Conservation (phyloP, 2,113 vertebrate genomes). For the crab-eating macaque (Macaca fascicularis) region DNA sequence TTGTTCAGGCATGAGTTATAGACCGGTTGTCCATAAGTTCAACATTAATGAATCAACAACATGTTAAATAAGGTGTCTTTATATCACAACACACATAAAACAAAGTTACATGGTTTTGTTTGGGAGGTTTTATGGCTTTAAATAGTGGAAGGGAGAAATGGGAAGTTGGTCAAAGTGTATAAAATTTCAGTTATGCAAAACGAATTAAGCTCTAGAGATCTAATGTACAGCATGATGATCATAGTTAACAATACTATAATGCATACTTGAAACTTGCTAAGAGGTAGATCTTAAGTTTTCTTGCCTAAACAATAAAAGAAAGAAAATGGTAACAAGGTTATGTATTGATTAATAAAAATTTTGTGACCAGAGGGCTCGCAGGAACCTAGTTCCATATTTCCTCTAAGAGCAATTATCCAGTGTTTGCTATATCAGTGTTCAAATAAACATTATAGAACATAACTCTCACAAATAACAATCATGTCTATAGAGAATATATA, state of each 20-base stretch:
- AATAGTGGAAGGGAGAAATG: neutral
- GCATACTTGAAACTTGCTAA: neutral
- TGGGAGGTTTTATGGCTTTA: neutral
- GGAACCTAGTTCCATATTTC: neutral
- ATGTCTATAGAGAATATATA: neutral
- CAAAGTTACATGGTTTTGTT: neutral
- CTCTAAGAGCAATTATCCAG: neutral
- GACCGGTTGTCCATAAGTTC: neutral
- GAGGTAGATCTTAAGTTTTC: neutral
- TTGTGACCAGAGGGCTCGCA: neutral
- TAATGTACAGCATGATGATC: neutral
- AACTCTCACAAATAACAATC: neutral
- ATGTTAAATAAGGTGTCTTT: constrained; percentile 5
- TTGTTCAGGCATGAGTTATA: neutral
- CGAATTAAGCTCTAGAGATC: neutral
- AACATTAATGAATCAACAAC: neutral
- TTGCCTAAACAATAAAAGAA: neutral
- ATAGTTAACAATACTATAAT: neutral
- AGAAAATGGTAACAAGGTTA: neutral
- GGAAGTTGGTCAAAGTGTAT: neutral
- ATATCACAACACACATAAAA: neutral
- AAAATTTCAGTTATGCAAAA: neutral
- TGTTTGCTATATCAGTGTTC: neutral
- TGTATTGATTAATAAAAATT: neutral
- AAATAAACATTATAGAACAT: neutral